These are phyloP conservation scores for Noturus placidus DNA, from an alignment of 2,113 vertebrate genomes.

Conservation along the genomic window DNA sequence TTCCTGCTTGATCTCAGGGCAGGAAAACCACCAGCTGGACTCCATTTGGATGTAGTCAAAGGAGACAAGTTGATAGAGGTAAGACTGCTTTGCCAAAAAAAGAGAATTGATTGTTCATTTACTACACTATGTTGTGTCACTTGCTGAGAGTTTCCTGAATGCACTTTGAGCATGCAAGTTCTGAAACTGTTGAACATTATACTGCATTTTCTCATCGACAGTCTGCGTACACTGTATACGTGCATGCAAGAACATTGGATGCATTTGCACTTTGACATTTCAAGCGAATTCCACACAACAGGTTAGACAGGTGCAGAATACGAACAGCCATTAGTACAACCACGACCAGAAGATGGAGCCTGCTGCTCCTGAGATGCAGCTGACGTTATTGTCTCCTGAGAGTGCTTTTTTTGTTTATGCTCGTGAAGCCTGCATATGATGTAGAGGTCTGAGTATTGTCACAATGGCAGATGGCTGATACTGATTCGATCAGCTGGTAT, in stretches of 20 bases:
- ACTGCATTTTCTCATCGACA: not conserved
- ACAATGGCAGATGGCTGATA: not conserved
- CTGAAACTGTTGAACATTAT: not conserved
- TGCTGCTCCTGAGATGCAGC: not conserved
- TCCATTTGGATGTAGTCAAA: slow-evolving; percentile 89
- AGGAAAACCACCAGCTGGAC: slow-evolving; percentile 82
- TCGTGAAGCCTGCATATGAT: not conserved
- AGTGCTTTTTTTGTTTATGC: not conserved
- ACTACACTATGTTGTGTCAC: not conserved
- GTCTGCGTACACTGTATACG: not conserved
- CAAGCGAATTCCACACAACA: not conserved
- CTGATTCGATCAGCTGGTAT: not conserved
- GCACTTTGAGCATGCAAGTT: not conserved
- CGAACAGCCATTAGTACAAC: not conserved
- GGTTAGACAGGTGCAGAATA: not conserved
- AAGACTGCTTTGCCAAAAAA: slow-evolving; percentile 51
- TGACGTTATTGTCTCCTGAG: not conserved
- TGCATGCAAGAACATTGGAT: not conserved
- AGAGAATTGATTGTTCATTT: not conserved
- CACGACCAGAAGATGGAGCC: slow-evolving; percentile 3
- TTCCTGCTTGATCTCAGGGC: slow-evolving; percentile 71
- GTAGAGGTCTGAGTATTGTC: not conserved
- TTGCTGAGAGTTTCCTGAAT: not conserved
- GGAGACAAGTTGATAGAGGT: slow-evolving; percentile 89
- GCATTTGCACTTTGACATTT: not conserved